Evolutionary conservation across 37 sponge, comb jelly and placozoan species (phyloP).

Genomic region (Haliclona indistincta): DNA sequence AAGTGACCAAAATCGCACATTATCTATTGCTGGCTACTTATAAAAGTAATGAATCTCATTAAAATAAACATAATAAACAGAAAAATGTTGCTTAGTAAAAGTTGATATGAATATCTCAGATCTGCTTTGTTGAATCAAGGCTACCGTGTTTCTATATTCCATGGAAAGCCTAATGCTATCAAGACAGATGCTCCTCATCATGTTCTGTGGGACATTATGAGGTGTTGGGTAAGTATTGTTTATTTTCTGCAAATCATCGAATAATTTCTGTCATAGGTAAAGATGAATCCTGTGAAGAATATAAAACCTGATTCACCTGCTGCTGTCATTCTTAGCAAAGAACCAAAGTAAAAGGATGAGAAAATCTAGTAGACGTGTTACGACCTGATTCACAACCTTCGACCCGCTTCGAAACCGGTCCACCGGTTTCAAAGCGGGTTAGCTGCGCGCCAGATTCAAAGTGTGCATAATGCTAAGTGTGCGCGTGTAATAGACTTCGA

Average conservation of each 20-base stretch:
- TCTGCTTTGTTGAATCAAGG: slow-evolving; percentile 94
- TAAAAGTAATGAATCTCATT: too few relatives aligned
- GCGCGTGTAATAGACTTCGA: too few relatives aligned
- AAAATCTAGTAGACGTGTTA: too few relatives aligned
- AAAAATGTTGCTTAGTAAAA: too few relatives aligned
- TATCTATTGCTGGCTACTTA: too few relatives aligned
- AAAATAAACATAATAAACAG: too few relatives aligned
- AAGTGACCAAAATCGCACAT: too few relatives aligned
- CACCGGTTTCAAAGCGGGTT: too few relatives aligned
- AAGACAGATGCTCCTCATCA: slow-evolving; percentile 91
- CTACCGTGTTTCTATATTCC: slow-evolving; percentile 86
- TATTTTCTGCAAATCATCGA: not conserved
- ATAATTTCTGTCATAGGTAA: slow-evolving; percentile 22
- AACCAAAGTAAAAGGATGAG: slow-evolving; percentile 55
- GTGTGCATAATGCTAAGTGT: too few relatives aligned
- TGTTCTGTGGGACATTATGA: slow-evolving; percentile 96
- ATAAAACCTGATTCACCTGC: slow-evolving; percentile 57
- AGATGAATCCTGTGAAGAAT: slow-evolving; percentile 63
- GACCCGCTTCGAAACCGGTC: too few relatives aligned
- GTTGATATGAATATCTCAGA: slow-evolving; percentile 43
- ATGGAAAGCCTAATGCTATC: slow-evolving; percentile 78
- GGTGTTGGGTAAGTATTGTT: slow-evolving; percentile 76
- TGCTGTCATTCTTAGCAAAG: slow-evolving; percentile 70
- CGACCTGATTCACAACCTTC: too few relatives aligned
- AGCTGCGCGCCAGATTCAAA: too few relatives aligned